Percentiles rank a stretch among this genome's conserved stretches.
Conservation (phyloP, 1,140 invertebrate species). For the Tribolium castaneum region DNA sequence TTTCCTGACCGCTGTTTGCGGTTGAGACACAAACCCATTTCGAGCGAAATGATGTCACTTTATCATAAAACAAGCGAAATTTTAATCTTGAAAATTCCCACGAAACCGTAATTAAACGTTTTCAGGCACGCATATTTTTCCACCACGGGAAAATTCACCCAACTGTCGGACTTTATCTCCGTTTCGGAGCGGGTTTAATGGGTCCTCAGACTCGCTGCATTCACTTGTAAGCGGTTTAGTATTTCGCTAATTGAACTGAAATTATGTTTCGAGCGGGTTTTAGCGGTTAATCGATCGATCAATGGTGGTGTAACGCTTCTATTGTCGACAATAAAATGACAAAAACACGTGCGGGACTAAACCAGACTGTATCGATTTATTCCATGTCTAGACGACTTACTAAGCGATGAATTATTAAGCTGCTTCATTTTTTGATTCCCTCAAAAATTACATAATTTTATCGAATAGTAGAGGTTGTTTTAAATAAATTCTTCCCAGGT, state of each 20-base stretch:
- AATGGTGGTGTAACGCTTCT: background rate
- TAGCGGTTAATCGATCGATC: background rate
- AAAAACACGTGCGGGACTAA: background rate
- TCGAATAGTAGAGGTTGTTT: too few species aligned
- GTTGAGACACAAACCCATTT: too few species aligned
- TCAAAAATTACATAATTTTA: too few species aligned
- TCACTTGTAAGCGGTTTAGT: slow-evolving; percentile 17
- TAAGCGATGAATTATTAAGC: too few species aligned
- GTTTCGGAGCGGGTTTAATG: slow-evolving; percentile 5
- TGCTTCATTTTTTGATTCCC: too few species aligned
- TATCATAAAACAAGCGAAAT: too few species aligned
- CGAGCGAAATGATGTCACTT: background rate
- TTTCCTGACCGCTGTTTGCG: too few species aligned
- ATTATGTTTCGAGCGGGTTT: background rate
- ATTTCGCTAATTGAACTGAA: slow-evolving; percentile 24
- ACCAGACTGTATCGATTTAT: background rate
- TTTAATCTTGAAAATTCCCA: too few species aligned
- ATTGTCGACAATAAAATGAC: background rate
- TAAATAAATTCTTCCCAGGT: too few species aligned
- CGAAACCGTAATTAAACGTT: too few species aligned
- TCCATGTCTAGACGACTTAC: slow-evolving; percentile 3
- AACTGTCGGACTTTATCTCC: background rate
- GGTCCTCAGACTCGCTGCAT: slow-evolving; percentile 11
- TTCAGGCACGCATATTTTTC: too few species aligned
- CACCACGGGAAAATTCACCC: too few species aligned